Percentiles rank a stretch among this genome's conserved stretches.
These are phyloP conservation scores for Aspidoscelis tigris DNA, from an alignment of 2,113 vertebrate genomes.

Conservation along the genomic window DNA sequence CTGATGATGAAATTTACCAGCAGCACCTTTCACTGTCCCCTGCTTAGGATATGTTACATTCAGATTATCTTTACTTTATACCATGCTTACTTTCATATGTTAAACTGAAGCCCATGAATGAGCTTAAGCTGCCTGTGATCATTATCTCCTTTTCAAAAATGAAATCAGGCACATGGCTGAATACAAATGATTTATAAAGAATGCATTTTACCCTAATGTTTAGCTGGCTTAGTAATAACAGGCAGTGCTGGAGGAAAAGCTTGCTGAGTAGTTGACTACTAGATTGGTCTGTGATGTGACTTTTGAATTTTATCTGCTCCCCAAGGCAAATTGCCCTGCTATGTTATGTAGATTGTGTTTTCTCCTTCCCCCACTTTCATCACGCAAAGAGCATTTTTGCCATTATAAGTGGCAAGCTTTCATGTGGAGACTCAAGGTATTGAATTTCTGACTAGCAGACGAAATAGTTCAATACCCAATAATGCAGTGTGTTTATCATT, in stretches of 20 bases:
- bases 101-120: background rate
- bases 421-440: conserved; percentile 6
- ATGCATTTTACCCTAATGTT: background rate
- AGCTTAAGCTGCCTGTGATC: background rate
- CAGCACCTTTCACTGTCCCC: background rate
- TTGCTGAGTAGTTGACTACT: background rate
- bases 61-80: background rate
- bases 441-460: conserved; percentile 28
- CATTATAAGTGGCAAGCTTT: conserved; percentile 14
- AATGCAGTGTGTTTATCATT: conserved; percentile 22
- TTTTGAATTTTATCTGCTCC: conserved; percentile 20
- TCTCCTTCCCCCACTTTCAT: background rate
- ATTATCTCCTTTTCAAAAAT: background rate
- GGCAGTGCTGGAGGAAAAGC: background rate
- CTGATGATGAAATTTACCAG: background rate
- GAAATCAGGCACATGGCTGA: background rate
- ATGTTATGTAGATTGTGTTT: background rate
- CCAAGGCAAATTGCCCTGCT: background rate
- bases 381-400: conserved; percentile 3
- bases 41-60: background rate
- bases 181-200: background rate
- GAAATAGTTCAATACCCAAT: conserved; percentile 35
- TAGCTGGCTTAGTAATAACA: background rate
- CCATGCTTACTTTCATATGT: background rate
- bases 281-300: background rate